phyloP scores from a whole-genome alignment of 2,888 invertebrate genomes.

The Andrena bicolor region DNA sequence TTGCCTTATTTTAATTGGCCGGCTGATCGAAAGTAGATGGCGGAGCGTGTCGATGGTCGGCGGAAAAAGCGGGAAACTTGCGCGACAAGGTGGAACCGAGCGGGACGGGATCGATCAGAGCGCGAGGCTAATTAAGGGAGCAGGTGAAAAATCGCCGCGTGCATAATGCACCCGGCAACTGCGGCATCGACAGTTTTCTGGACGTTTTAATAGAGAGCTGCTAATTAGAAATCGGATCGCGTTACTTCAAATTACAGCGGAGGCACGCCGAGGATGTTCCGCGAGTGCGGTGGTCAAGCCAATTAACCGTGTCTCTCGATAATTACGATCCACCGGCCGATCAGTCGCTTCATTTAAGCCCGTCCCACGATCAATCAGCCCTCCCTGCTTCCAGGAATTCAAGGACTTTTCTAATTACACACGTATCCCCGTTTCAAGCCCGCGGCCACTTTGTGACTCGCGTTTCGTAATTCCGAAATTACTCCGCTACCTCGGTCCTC shows the following conservation, averaged over 20 bases:
- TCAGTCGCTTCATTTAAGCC: conserved; percentile 64
- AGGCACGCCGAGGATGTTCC: conserved; percentile 56
- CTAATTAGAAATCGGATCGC: conserved; percentile 70
- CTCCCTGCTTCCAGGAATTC: conserved; percentile 37
- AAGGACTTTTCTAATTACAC: conserved; percentile 57
- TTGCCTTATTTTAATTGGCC: conserved; percentile 30
- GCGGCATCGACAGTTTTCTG: conserved; percentile 50
- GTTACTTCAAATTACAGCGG: conserved; percentile 68
- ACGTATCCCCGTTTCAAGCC: conserved; percentile 4
- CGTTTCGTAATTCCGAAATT: conserved; percentile 20
- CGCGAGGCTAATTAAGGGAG: conserved; percentile 36
- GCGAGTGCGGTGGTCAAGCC: conserved; percentile 62
- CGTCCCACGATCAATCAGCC: conserved; percentile 58
- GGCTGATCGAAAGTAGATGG: background rate
- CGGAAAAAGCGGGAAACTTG: background rate
- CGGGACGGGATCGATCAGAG: conserved; percentile 12
- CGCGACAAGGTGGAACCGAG: background rate
- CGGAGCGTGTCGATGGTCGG: background rate
- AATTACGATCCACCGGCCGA: conserved; percentile 64
- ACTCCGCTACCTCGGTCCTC: background rate
- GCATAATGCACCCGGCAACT: conserved; percentile 53
- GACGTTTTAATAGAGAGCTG: conserved; percentile 58
- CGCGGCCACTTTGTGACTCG: conserved; percentile 7
- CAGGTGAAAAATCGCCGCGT: conserved; percentile 41
- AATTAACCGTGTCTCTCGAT: conserved; percentile 71